These are phyloP conservation scores for Labrus mixtus DNA, from an alignment of 2,113 vertebrate genomes.

Conservation along the genomic window DNA sequence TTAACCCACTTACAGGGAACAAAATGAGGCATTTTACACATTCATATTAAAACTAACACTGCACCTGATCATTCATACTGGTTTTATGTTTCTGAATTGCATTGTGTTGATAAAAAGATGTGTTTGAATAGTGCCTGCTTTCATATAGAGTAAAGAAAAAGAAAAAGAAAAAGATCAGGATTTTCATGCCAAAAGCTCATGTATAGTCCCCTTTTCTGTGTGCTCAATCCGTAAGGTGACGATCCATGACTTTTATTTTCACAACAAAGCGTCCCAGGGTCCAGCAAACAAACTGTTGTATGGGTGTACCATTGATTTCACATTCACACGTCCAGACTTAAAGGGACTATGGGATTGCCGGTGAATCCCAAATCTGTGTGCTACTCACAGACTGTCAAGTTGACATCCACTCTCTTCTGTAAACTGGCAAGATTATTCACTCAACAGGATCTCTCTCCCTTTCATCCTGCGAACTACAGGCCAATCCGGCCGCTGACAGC, in stretches of 20 bases:
- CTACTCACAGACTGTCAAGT: slow-evolving; percentile 83
- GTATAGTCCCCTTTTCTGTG: slow-evolving; percentile 71
- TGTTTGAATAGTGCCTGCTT: slow-evolving; percentile 45
- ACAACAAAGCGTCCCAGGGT: slow-evolving; percentile 78
- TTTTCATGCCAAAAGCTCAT: slow-evolving; percentile 69
- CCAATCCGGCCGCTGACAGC: slow-evolving; percentile 82
- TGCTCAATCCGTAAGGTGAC: slow-evolving; percentile 80
- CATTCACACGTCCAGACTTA: slow-evolving; percentile 84
- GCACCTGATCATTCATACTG: slow-evolving; percentile 8
- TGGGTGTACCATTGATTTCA: slow-evolving; percentile 89
- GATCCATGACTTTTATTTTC: slow-evolving; percentile 77
- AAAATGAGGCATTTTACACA: slow-evolving; percentile 56
- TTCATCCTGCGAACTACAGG: slow-evolving; percentile 84
- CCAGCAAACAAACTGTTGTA: slow-evolving; percentile 84
- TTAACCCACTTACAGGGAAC: slow-evolving; percentile 44
- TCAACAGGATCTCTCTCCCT: slow-evolving; percentile 85
- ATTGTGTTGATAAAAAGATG: slow-evolving; percentile 59
- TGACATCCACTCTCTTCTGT: slow-evolving; percentile 84
- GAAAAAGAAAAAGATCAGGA: slow-evolving; percentile 41
- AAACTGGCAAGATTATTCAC: slow-evolving; percentile 86
- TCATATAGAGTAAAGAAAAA: slow-evolving; percentile 38
- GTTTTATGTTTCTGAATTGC: slow-evolving; percentile 53
- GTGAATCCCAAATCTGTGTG: slow-evolving; percentile 83
- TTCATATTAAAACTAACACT: slow-evolving; percentile 44
- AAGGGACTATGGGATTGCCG: slow-evolving; percentile 83